Base-by-base conservation (phyloP, 2,888 invertebrate species). In the Geophilus truncorum region DNA sequence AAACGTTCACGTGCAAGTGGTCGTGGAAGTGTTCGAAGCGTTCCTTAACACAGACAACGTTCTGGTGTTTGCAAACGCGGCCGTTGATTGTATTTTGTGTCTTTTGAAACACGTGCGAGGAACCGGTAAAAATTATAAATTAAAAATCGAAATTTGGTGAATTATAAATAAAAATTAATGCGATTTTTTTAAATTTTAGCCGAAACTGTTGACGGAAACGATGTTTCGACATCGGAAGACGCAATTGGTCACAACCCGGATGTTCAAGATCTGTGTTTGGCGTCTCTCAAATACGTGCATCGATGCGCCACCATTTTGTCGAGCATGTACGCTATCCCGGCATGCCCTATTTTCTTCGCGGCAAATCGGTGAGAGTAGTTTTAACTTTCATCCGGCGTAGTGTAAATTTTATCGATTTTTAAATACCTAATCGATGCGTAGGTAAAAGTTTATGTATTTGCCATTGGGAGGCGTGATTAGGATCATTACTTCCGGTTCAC, bases 311-410 rank as follows among this genome's bases (percentile, higher is more conserved):
- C 93, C 82, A 95, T 97, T 84, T 88, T 97, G 80, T 92, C 94
- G 2, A 93, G 94, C 88, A 96, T 97, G 95, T 95, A 94, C 87
- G 92, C 92, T 85, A 96, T 97, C 96, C 96, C 96, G 0, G 94
- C 95, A 84, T 96, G 96, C 86, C 97, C 97, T 0, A 93, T 93
- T 82, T 96, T 97, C 86, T 95, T 95, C 86, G 92, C 96, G 15
- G 94, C 95, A 0, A 94, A 95, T 85, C 88, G 88, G 87, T 87
- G 70, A 45, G 3, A 12, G n/a, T n/a, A n/a, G n/a, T n/a, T n/a
- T n/a, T n/a, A n/a, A n/a, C n/a, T n/a, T n/a, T n/a, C n/a, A n/a
- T n/a, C n/a, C n/a, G n/a, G n/a, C n/a, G n/a, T n/a, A n/a, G n/a
- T n/a, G n/a, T n/a, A n/a, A n/a, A n/a, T n/a, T n/a, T n/a, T n/a